Base-by-base conservation (phyloP, 2,797 vertebrate genomes). In the Crossoptilon crossoptilon region DNA sequence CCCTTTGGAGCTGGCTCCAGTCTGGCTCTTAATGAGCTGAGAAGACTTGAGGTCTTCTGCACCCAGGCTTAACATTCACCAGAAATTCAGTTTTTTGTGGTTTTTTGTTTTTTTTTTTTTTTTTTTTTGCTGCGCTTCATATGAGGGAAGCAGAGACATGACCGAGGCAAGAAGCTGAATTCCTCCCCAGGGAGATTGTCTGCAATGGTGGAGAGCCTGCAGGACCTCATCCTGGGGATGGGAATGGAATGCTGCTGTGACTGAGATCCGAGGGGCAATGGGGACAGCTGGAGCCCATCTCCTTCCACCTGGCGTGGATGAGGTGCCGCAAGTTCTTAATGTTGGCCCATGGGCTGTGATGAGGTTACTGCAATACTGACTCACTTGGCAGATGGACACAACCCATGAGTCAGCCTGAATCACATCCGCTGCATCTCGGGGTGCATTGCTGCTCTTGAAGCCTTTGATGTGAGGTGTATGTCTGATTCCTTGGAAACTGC, bases 11-110 rank as follows among this genome's bases (percentile, higher is more conserved):
- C 17, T 90, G 87, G 70, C 83, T 76, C 0, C 2, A 84, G 64
- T 81, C 51, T 84, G 56, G 31, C 24, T 84, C 90, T 73, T 92
- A 92, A 94, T 64, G 83, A 91, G 71, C 87, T 94, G 93, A 84
- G 91, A 94, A 91, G 90, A 7, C 33, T 77, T 6, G 33, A 94
- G 12, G 26, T 94, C 88, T 93, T 87, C 87, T 93, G 70, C 79
- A 69, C 16, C 63, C 83, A 75, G 76, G 43, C 79, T 76, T 86
- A 55, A 67, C 62, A n/a, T 21, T 75, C 83, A 63, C 27, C 59
- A 94, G 85, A 92, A 90, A n/a, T 6, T 6, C 46, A 44, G 49
- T 9, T 9, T 37, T 37, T 37, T 37, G 33, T 33, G 33, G n/a
- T 37, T 37, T 37, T 37, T 37, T 37, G 9, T 37, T 37, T 37